Base-by-base conservation (phyloP, 1,140 invertebrate genomes). In the Platyscapa corneri region DNA sequence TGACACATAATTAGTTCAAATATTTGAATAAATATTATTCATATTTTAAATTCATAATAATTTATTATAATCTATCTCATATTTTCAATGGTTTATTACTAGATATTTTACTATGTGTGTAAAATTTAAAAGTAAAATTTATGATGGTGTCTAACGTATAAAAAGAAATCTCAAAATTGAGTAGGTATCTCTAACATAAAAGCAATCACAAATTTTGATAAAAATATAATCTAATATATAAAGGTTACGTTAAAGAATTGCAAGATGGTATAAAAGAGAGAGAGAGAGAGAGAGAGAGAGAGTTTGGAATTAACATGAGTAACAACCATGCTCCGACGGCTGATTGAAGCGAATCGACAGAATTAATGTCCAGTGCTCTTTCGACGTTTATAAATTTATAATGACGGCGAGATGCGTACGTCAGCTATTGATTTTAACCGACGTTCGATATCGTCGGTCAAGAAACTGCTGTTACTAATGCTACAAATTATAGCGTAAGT, bases 321-420 rank as follows among this genome's bases (percentile, higher is more conserved):
- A 70, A 46, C 83, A 79, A 42, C 60, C 83, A 80, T 16, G 49
- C 32, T 32, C 42, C 79, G 56, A 67, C 56, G 74, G 75, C 79
- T 86, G 85, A 86, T 86, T 86, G 80, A 34, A 83, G 60, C 74
- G 85, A 86, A 86, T 86, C 74, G 85, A 53, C 56, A 42, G 84
- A 82, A 86, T 82, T 86, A 83, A 86, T 86, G 65, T 46, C 72
- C 67, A 39, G 42, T 67, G 49, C 65, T 80, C 37, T 30, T 53
- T 23, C 46, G 67, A 75, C 67, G 60, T 72, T 85, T 39, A 56
- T 79, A 12, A 72, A 65, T 72, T 85, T 39, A 56, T 72, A n/a
- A 79, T 72, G 82, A 65, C 14, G 74, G 6, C 56, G 27, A 53
- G 49, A 64, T 78, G 53, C 75, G 42, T 1, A 53, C 74, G 53